A percentile compares a stretch with the other conserved stretches of the same genome.
These are phyloP conservation scores for Mastacembelus armatus DNA, from an alignment of 2,797 vertebrate species.

Conservation along the genomic window DNA sequence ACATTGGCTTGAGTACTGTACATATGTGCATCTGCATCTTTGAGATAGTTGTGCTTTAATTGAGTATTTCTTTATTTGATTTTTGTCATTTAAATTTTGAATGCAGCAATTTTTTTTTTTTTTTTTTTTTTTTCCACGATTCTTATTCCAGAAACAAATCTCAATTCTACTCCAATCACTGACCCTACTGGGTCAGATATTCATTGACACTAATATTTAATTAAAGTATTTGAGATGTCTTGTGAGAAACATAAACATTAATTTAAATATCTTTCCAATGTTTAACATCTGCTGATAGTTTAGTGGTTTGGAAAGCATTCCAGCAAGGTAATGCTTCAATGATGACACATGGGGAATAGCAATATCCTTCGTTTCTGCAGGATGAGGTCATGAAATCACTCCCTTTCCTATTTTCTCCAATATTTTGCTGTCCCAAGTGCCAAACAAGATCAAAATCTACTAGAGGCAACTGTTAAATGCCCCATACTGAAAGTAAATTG, in stretches of 20 bases:
- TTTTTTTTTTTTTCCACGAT: background rate
- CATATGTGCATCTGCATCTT: background rate
- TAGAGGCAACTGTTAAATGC: constrained; percentile 32
- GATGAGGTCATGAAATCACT: constrained; percentile 59
- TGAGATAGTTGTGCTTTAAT: background rate
- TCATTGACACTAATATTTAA: background rate
- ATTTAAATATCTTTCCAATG: constrained; percentile 38
- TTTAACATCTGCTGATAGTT: constrained; percentile 71
- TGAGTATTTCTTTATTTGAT: background rate
- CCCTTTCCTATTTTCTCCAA: constrained; percentile 1
- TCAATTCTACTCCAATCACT: background rate
- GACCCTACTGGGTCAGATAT: constrained; percentile 1
- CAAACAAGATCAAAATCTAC: constrained; percentile 21
- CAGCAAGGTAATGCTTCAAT: constrained; percentile 66
- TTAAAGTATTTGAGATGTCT: constrained; percentile 9
- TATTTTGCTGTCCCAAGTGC: constrained; percentile 4
- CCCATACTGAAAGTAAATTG: constrained; percentile 22
- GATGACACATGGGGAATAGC: constrained; percentile 60
- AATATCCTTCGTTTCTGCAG: constrained; percentile 47
- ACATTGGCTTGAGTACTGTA: background rate
- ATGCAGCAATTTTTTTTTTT: background rate
- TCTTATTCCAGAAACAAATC: background rate
- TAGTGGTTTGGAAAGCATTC: constrained; percentile 58
- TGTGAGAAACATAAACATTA: constrained; percentile 11
- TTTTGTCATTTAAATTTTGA: no score